Base-by-base conservation (phyloP, 1,140 invertebrate species). In the Drosophila willistoni region DNA sequence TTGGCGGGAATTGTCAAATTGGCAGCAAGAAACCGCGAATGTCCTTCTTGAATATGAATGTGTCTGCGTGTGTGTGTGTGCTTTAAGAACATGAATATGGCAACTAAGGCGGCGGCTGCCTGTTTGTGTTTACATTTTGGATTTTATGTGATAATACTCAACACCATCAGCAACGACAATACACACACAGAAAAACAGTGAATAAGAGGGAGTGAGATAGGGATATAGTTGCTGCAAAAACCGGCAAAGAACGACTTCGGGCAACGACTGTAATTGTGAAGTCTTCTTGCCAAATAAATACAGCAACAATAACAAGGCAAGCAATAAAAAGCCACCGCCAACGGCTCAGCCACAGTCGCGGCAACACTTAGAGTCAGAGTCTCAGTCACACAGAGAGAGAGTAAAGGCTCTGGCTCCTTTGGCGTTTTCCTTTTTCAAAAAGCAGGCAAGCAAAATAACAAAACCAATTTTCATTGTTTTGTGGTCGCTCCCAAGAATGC, bases 381-480 rank as follows among this genome's bases (percentile, higher is more conserved):
- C 29, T 6, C 29, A 29, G 29, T 6, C 29, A 29, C 29, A 29
- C 29, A 7, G 69, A 68, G 44, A 7, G 69, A 68, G 44, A 69
- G 69, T 29, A 14, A 69, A 77, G 64, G 56, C 70, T 73, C 3
- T 36, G 63, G 56, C 47, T 64, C 62, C 55, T 22, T 51, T 22
- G 17, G 44, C 14, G 17, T 47, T 47, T 47, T 47, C 29, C 61
- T n/a, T 6, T 62, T 77, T 41, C 64, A 51, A 71, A 71, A 77
- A 73, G 73, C 73, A 82, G 9, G 34, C 36, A 39, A 87, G 79
- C 67, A 84, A 86, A 81, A 76, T 68, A 83, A 89, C 77, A 84
- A 89, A 89, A 89, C 80, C 84, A 89, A 89, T 89, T 89, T 89
- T 89, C 84, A 89, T 89, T 89, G 84, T 89, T 89, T 87, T 84